phyloP scores from a whole-genome alignment of 1,140 invertebrate species.

The Watersipora subatra region DNA sequence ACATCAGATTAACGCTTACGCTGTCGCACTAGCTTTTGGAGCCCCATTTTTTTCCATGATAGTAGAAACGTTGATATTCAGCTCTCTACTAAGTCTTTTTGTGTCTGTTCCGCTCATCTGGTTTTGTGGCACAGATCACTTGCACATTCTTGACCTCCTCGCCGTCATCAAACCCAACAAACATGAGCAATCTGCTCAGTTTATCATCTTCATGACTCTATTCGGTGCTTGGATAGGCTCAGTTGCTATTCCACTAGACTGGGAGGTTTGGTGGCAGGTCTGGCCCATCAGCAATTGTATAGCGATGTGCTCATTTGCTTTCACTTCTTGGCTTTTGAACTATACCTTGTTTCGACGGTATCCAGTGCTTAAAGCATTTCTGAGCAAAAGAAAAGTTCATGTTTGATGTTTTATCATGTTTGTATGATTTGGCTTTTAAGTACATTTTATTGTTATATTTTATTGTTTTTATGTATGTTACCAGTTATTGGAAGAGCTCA shows the following conservation, averaged over 20 bases:
- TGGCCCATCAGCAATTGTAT: constrained; percentile 3
- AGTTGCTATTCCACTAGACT: not conserved
- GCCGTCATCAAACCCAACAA: not conserved
- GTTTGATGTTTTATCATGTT: too few relatives aligned
- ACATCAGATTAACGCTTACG: too few relatives aligned
- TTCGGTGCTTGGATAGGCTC: not conserved
- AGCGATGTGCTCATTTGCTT: not conserved
- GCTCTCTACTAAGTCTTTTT: not conserved
- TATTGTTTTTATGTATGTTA: too few relatives aligned
- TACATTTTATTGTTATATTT: too few relatives aligned
- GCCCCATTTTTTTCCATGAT: not conserved
- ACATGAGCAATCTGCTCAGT: not conserved
- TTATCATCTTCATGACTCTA: not conserved
- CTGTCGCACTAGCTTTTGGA: not conserved
- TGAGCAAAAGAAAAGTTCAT: not conserved
- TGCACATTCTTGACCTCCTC: not conserved
- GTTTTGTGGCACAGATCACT: not conserved
- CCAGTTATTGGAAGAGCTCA: too few relatives aligned
- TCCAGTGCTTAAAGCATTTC: not conserved
- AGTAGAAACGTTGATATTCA: not conserved
- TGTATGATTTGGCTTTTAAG: too few relatives aligned
- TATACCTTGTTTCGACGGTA: not conserved
- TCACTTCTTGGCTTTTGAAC: not conserved
- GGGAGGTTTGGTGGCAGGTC: constrained; percentile 2
- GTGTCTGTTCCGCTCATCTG: not conserved